These are phyloP conservation scores for Caenorhabditis auriculariae DNA, from an alignment of 2,888 invertebrate genomes.

Conservation along the genomic window DNA sequence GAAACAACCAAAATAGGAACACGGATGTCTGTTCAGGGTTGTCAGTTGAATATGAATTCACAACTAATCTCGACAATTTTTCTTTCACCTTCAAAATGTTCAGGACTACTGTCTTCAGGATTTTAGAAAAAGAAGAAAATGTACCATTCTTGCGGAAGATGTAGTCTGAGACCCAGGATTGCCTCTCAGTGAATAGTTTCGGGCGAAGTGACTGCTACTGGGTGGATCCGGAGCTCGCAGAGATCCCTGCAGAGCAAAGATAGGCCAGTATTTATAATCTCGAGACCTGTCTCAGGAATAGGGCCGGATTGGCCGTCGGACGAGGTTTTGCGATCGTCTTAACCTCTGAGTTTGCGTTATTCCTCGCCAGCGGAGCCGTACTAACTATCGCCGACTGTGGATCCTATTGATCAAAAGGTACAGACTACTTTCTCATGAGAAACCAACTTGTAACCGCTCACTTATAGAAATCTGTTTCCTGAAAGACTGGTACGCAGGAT, in stretches of 20 bases:
- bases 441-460: conserved; percentile 47
- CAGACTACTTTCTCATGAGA: not conserved
- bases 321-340: conserved; percentile 76
- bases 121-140: too few species aligned
- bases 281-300: conserved; percentile 91
- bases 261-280: too few species aligned
- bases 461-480: conserved; percentile 53
- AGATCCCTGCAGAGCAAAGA: conserved; percentile 40
- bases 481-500: conserved; percentile 53
- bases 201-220: conserved; percentile 48
- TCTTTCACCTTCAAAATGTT: too few species aligned
- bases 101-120: too few species aligned
- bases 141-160: not conserved
- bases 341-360: conserved; percentile 11
- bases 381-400: conserved; percentile 57
- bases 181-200: conserved; percentile 66
- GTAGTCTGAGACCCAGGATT: too few species aligned
- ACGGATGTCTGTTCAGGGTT: too few species aligned
- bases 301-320: conserved; percentile 89
- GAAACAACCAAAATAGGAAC: too few species aligned
- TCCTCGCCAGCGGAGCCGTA: conserved; percentile 5
- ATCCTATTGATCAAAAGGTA: conserved; percentile 28
- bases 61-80: too few species aligned
- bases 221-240: conserved; percentile 45
- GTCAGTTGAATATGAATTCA: too few species aligned